Base-by-base conservation (phyloP, 2,888 invertebrate genomes). In the Cheilosia variabilis region DNA sequence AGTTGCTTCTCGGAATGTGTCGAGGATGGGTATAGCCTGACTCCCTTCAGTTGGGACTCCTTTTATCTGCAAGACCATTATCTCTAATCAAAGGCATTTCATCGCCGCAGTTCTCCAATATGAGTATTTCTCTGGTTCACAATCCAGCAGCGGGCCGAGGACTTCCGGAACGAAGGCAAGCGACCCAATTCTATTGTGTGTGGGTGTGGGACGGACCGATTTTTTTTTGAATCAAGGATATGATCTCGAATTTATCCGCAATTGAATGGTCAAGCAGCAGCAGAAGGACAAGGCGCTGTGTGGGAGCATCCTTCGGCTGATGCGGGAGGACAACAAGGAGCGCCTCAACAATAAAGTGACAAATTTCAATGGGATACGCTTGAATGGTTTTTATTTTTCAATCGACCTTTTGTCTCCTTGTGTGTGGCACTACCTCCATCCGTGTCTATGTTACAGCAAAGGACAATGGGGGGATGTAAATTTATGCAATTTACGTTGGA, bases 61-160 rank as follows among this genome's bases (percentile, higher is more conserved):
- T 72, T 72, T 76, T 69, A 66, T 62, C 72, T 76, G 76, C 76
- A 81, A 62, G 81, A 72, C 81, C 86, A 86, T 86, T 86, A 86
- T 86, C 86, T 86, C 86, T 86, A 86, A 86, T 86, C 86, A 86
- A 86, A 86, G 81, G 81, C 80, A 81, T 86, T 86, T 86, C 81
- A 86, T 81, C 86, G 86, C 81, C 81, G 66, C 71, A 86, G 62
- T 72, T 80, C 80, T 72, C 52, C 76, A 57, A 66, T 76, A 27
- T 6, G 27, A 27, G 27, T 27, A 72, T 57, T 62, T 81, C 43
- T 66, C 60, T 10, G 34, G 15, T 19, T 68, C 19, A 47, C 43
- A 45, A 22, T 19, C 34, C 13, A 22, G 55, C 27, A 7, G 62
- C 79, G 69, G 34, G 76, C 80, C 15, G 63, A 68, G 80, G 76